Percentiles rank a stretch among this genome's conserved stretches.
These are phyloP conservation scores for Chelonus insularis DNA, from an alignment of 1,140 invertebrate genomes.

Conservation along the genomic window DNA sequence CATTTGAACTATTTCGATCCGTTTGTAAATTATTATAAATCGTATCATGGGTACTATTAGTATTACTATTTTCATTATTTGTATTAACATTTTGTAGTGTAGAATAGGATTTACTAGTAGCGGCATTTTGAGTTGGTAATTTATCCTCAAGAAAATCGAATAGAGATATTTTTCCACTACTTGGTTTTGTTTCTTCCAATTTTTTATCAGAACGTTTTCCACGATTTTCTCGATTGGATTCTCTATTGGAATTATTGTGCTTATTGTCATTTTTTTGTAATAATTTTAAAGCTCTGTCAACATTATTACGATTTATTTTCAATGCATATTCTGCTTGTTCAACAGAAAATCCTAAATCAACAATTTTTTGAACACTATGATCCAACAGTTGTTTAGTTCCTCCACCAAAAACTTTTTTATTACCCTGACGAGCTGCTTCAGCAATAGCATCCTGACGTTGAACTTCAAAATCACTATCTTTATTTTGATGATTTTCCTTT, in stretches of 20 bases:
- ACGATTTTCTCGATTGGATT: constrained; percentile 48
- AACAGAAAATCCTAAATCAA: constrained; percentile 77
- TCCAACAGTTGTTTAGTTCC: constrained; percentile 77
- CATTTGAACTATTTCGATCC: constrained; percentile 40
- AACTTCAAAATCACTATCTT: constrained; percentile 82
- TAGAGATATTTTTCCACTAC: constrained; percentile 76
- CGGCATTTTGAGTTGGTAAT: constrained; percentile 70
- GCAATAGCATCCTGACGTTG: constrained; percentile 85
- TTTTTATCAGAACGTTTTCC: constrained; percentile 62
- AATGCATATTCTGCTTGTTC: constrained; percentile 78
- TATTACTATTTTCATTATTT: constrained; percentile 13
- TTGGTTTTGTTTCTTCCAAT: constrained; percentile 70
- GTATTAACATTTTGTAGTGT: constrained; percentile 25
- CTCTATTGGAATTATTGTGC: constrained; percentile 40
- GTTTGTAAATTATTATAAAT: constrained; percentile 39
- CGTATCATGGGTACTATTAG: constrained; percentile 34
- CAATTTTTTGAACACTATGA: constrained; percentile 78
- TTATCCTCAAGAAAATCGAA: constrained; percentile 88
- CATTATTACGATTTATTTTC: constrained; percentile 72
- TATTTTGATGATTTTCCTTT: constrained; percentile 64
- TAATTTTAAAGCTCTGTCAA: constrained; percentile 71
- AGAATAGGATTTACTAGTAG: no score
- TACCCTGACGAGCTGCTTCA: constrained; percentile 75
- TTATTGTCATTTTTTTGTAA: constrained; percentile 64
- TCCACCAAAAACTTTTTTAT: constrained; percentile 67